Evolutionary conservation across 2,797 vertebrate species (phyloP).

Genomic region (Xyrichtys novacula): DNA sequence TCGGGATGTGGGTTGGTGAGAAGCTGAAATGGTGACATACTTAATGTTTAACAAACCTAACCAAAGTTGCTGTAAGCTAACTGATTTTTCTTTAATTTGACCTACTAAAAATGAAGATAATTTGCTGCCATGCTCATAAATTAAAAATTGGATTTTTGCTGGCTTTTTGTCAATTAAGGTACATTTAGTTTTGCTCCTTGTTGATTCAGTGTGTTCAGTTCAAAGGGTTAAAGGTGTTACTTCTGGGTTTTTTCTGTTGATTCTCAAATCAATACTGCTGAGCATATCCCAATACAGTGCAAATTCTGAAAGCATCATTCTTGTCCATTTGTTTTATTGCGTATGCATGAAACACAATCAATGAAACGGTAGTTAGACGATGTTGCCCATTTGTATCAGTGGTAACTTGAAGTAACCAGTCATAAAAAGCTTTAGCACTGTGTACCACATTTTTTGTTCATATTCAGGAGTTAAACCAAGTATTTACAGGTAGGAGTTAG

Average conservation of each 20-base stretch:
- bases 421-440: neutral
- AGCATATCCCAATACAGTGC: conserved; percentile 84
- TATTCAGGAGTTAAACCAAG: neutral
- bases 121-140: conserved; percentile 83
- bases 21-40: conserved; percentile 65
- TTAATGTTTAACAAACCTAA: conserved; percentile 80
- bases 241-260: conserved; percentile 73
- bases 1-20: conserved; percentile 74
- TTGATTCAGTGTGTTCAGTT: conserved; percentile 92
- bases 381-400: neutral
- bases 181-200: conserved; percentile 89
- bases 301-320: conserved; percentile 75
- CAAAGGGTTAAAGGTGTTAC: conserved; percentile 82
- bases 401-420: conserved; percentile 2
- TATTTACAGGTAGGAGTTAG: conserved; percentile 36
- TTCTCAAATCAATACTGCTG: conserved; percentile 82
- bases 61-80: conserved; percentile 68
- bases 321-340: conserved; percentile 77
- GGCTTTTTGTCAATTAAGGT: conserved; percentile 89
- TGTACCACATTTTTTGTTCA: neutral
- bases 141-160: conserved; percentile 89
- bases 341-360: conserved; percentile 31
- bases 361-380: conserved; percentile 3
- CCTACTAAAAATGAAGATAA: conserved; percentile 83
- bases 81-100: conserved; percentile 86